Conservation (phyloP, 2,888 invertebrate genomes). For the Lycia hirtaria region DNA sequence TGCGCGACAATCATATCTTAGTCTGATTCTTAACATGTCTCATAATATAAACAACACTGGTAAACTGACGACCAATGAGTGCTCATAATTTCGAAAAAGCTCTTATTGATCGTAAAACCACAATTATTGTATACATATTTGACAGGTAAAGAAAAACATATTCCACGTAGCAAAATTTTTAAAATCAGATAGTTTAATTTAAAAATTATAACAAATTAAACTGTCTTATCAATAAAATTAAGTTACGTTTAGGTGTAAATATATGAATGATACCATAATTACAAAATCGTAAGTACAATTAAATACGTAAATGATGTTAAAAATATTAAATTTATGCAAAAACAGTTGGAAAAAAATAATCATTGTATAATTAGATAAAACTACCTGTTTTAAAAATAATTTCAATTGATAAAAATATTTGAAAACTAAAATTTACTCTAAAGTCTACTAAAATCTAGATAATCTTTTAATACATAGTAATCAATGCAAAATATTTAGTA, state of each 20-base stretch:
- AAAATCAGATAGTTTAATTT: no score
- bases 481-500: not conserved
- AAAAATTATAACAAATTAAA: no score
- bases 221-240: no score
- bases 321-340: not conserved
- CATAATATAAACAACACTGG: no score
- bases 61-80: no score
- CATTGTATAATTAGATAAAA: not conserved
- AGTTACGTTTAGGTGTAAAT: no score
- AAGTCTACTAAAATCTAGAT: not conserved
- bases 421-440: not conserved
- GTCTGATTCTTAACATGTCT: no score
- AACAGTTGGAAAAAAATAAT: not conserved
- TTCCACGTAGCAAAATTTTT: no score
- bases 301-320: not conserved
- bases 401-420: not conserved
- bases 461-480: not conserved
- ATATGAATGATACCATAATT: not conserved
- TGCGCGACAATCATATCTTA: conserved; percentile 19
- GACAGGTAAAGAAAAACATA: no score
- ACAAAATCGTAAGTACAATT: not conserved
- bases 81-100: no score
- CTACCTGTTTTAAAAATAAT: not conserved
- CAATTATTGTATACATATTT: no score
- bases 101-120: no score